phyloP scores from a whole-genome alignment of 2,113 vertebrate species.

The Phycodurus eques region DNA sequence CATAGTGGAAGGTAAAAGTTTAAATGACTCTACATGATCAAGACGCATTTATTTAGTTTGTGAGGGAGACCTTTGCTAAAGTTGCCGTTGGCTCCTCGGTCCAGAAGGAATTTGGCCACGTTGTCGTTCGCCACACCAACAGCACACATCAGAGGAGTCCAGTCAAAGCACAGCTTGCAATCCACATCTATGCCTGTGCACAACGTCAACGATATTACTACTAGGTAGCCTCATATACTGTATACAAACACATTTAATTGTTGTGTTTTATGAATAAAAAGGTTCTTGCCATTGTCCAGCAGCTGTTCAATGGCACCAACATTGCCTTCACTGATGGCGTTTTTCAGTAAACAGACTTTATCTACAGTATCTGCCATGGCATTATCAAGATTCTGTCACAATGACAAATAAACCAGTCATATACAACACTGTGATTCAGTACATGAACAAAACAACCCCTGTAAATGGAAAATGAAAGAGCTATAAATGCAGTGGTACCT shows the following conservation, averaged over 20 bases:
- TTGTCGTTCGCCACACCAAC: conserved; percentile 78
- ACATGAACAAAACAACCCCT: too few species aligned
- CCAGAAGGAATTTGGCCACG: conserved; percentile 80
- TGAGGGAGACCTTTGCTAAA: conserved; percentile 82
- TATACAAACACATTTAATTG: background rate
- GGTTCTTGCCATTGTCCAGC: conserved; percentile 70
- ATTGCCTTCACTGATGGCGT: conserved; percentile 79
- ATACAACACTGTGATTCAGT: background rate
- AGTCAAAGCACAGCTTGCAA: conserved; percentile 79
- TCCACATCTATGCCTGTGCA: conserved; percentile 82
- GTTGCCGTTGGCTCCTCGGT: conserved; percentile 86
- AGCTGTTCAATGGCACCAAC: conserved; percentile 75
- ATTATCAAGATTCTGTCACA: conserved; percentile 23
- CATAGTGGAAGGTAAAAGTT: background rate
- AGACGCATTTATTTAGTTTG: background rate
- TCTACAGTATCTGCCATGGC: conserved; percentile 22
- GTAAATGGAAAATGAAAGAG: too few species aligned
- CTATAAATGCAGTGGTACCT: too few species aligned
- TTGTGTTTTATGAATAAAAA: background rate
- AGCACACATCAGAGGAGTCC: conserved; percentile 92
- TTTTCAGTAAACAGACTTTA: conserved; percentile 70
- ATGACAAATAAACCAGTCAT: rapidly evolving
- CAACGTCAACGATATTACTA: background rate
- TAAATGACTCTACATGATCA: background rate
- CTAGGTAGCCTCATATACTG: background rate